These are phyloP conservation scores for Alca torda DNA, from an alignment of 2,797 vertebrate genomes.

Conservation along the genomic window DNA sequence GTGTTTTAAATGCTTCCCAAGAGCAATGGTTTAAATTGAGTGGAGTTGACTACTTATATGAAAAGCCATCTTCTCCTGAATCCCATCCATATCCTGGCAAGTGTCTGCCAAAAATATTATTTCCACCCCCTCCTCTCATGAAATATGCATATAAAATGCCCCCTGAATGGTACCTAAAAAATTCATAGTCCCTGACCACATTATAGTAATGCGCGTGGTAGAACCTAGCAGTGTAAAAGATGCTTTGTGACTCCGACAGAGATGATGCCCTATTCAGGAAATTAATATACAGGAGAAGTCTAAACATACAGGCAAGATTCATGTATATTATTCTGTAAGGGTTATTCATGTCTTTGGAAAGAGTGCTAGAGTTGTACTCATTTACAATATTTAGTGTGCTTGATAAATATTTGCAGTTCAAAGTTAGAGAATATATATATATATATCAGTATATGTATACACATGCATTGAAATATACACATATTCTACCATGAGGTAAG, in stretches of 20 bases:
- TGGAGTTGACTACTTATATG: slow-evolving; percentile 56
- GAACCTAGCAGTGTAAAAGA: slow-evolving; percentile 34
- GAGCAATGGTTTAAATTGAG: slow-evolving; percentile 60
- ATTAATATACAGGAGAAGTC: slow-evolving; percentile 37
- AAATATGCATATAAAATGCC: slow-evolving; percentile 60
- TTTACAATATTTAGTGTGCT: slow-evolving; percentile 11
- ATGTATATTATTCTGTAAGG: slow-evolving; percentile 9
- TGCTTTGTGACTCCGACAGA: slow-evolving; percentile 51
- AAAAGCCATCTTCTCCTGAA: slow-evolving; percentile 62
- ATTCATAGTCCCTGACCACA: slow-evolving; percentile 36
- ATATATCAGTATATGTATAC: not conserved
- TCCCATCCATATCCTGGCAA: slow-evolving; percentile 39
- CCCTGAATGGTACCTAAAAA: slow-evolving; percentile 47
- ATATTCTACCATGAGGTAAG: not conserved
- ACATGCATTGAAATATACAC: not conserved
- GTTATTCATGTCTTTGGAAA: not conserved
- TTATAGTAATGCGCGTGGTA: not conserved
- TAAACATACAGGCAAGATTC: slow-evolving; percentile 22
- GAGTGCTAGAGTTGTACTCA: not conserved
- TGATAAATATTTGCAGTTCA: slow-evolving; percentile 18
- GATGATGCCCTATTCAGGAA: slow-evolving; percentile 48
- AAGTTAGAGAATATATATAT: not conserved
- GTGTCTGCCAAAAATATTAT: slow-evolving; percentile 59
- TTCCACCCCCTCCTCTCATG: slow-evolving; percentile 36
- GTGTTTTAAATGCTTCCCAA: slow-evolving; percentile 61